phyloP scores from a whole-genome alignment of 2,113 vertebrate genomes.

The Tyrannus savana region DNA sequence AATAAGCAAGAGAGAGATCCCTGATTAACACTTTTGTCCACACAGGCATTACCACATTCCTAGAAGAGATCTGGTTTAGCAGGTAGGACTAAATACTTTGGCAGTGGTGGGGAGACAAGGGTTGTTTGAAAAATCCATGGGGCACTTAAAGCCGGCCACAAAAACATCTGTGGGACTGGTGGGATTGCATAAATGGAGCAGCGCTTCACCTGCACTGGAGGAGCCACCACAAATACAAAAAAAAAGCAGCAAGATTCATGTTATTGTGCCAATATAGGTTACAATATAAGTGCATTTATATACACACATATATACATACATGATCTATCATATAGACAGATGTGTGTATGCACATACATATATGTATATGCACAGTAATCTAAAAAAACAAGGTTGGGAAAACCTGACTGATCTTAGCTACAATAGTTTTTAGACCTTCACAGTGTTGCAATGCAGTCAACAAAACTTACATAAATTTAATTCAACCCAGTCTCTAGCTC shows the following conservation, averaged over 20 bases:
- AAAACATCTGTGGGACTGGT: background rate
- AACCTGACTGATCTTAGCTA: background rate
- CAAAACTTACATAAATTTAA: conserved; percentile 1
- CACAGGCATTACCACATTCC: fast-evolving
- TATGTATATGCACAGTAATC: fast-evolving
- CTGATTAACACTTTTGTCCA: background rate
- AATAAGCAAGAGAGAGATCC: background rate
- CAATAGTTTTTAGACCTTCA: background rate
- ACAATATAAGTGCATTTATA: background rate
- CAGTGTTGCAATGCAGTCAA: conserved; percentile 7
- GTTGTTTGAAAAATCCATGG: background rate
- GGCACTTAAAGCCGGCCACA: background rate
- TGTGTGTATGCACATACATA: fast-evolving
- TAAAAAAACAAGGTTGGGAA: background rate
- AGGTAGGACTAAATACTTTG: background rate
- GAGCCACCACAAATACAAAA: background rate
- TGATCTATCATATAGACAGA: background rate
- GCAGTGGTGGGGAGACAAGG: background rate
- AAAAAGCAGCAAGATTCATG: background rate
- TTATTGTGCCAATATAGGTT: background rate
- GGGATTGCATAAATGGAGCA: background rate
- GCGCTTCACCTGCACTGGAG: fast-evolving
- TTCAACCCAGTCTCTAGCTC: background rate
- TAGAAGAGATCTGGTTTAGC: background rate
- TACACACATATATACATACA: too few species aligned